Conservation (phyloP, 35 echinoderm and acorn worm species). For the Stichopus chloronotus region DNA sequence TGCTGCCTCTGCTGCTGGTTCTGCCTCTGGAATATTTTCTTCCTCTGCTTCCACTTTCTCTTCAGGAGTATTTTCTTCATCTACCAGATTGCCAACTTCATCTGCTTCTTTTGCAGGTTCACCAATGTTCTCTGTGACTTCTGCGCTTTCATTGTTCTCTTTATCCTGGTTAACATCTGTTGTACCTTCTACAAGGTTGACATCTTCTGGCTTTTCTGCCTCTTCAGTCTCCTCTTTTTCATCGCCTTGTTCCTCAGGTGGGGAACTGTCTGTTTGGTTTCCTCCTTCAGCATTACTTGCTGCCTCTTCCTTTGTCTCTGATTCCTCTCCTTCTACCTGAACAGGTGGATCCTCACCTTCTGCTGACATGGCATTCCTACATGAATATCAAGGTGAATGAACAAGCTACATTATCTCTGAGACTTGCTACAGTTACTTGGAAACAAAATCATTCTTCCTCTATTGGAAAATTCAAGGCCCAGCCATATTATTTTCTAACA, state of each 20-base stretch:
- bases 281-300: slow-evolving; percentile 17
- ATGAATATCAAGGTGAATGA: background rate
- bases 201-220: background rate
- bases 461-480: too few relatives aligned
- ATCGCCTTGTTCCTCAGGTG: background rate
- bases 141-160: background rate
- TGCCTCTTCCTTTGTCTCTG: background rate
- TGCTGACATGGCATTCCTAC: background rate
- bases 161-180: background rate
- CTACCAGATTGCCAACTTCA: slow-evolving; percentile 19
- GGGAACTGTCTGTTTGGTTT: background rate
- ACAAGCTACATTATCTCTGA: background rate
- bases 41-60: slow-evolving; percentile 17
- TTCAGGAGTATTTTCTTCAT: background rate
- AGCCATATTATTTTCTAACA: too few relatives aligned
- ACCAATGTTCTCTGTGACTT: background rate
- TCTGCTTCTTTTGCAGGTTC: background rate
- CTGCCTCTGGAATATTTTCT: background rate
- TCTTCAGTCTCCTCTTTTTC: background rate
- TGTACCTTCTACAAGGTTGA: background rate
- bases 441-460: too few relatives aligned
- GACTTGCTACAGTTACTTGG: too few relatives aligned
- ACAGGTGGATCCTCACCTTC: background rate
- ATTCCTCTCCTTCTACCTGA: background rate
- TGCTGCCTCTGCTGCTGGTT: background rate